Base-by-base conservation (phyloP, 92 coral and sea anemone genomes). In the Phenganax subtilis region DNA sequence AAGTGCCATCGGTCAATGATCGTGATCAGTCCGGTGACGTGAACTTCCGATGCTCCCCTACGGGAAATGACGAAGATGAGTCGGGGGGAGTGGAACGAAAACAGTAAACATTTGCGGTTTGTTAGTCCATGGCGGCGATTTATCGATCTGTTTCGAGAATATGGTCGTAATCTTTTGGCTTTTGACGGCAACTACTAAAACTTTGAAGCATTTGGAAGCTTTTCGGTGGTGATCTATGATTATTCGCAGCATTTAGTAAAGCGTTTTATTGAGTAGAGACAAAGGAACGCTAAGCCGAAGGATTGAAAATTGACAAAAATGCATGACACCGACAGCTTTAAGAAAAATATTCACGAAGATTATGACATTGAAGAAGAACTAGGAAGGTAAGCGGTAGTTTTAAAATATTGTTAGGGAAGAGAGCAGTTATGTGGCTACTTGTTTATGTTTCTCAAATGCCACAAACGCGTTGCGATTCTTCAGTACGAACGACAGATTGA, bases 311-410 rank as follows among this genome's bases (percentile, higher is more conserved):
- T 73, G 27, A 51, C 53, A 72, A 73, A 60, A 79, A 79, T 79
- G 83, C 74, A 79, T 29, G 81, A 65, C 75, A 79, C 83, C 8
- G 81, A 80, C 28, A 52, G 84, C 67, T 87, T 86, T 25, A 81
- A 72, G 79, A 91, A 93, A 37, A 72, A 81, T 20, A 84, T 93
- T 47, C 89, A 87, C 53, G 91, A 90, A 10, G 75, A 86, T 51
- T 93, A 88, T 80, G 88, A 87, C 64, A 78, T 91, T 72, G 92
- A 89, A 53, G 93, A 93, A 10, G 90, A 93, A 81, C 88, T 93
- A 16, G 98, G 98, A 71, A 88, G 97, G 98, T 93, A 63, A 63
- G 88, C 2, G 8, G 61, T 44, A 12, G 44, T 27, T 52, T 65
- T 63, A 79, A 79, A 79, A 7, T 65, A 54, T 79, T 62, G 60